Conservation (phyloP, 2,113 vertebrate genomes). For the Andinoacara biseriatus region DNA sequence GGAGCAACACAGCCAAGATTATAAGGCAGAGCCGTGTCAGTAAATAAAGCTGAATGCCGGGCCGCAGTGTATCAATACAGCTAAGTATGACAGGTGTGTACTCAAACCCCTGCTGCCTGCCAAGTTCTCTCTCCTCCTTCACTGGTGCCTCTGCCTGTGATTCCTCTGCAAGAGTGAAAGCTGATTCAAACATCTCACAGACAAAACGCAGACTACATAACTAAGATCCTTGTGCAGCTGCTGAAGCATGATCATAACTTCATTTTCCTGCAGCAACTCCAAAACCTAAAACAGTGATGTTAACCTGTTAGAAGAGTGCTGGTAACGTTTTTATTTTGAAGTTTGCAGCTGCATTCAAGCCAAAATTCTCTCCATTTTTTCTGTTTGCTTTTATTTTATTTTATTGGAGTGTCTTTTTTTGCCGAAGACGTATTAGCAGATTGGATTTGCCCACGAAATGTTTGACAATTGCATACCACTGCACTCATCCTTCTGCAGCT, state of each 20-base stretch:
- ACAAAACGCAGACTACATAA: constrained; percentile 11
- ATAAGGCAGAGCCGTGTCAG: neutral
- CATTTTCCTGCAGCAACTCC: neutral
- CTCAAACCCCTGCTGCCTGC: neutral
- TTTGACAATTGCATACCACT: neutral
- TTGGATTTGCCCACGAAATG: neutral
- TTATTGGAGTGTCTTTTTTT: neutral
- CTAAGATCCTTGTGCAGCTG: neutral
- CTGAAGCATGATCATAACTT: accelerated
- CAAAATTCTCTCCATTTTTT: neutral
- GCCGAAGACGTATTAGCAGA: neutral
- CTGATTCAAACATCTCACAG: neutral
- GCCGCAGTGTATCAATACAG: neutral
- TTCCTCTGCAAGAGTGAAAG: neutral
- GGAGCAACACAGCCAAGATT: constrained; percentile 11
- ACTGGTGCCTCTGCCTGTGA: neutral
- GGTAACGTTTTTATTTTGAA: too few species aligned
- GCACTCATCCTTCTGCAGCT: neutral
- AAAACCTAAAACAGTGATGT: neutral
- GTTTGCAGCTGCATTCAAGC: neutral
- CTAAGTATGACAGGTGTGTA: constrained; percentile 8
- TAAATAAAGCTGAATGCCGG: neutral
- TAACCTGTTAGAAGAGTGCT: too few species aligned
- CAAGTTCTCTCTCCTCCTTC: neutral
- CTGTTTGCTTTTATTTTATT: neutral